Evolutionary conservation across 2,113 vertebrate species (phyloP), one percentile per base, ranked within the genome.

Genomic region (Caranx ignobilis): DNA sequence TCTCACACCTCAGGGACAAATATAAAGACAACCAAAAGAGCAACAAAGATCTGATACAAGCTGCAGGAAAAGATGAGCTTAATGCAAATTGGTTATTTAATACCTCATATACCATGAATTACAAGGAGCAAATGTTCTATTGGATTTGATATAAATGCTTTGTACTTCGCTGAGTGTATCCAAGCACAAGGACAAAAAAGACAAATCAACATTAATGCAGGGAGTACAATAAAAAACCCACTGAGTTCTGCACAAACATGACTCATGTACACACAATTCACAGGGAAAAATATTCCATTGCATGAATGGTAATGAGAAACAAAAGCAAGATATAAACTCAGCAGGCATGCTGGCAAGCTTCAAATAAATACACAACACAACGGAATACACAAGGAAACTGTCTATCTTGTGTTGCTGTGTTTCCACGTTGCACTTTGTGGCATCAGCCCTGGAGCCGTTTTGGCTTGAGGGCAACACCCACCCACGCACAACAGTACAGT

Each of bases 331-430:
- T 11, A 60, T 54, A n/a, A 60, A 47, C 47, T 73, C 41, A 67
- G 55, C 72, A 57, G 31, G 19, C 15, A 37, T 7, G 21, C 67
- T 37, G 61, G 16, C 5, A 1, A 6, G n/a, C 37, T 45, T 39
- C 13, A 52, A 50, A 79, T 52, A 45, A 63, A 63, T 11, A 43
- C 13, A 45, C 62, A 64, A 32, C 41, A 45, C n/a, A 63, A 59
- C 13, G 60, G n/a, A n/a, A n/a, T n/a, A n/a, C n/a, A n/a, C n/a
- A n/a, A 19, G 59, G 59, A 64, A 64, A 57, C 39, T 13, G 37
- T 79, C 52, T 43, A 19, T 13, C 18, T 13, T 54, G 21, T 13
- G 18, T 59, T 47, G 68, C 3, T 43, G 26, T 35, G 12, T 16
- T 50, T 18, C 52, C 39, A 39, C 56, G 16, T 43, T 15, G 52